Evolutionary conservation across 2,888 invertebrate species (phyloP), one percentile per base, ranked within the genome.

Genomic region (Trichogramma dendrolimi): DNA sequence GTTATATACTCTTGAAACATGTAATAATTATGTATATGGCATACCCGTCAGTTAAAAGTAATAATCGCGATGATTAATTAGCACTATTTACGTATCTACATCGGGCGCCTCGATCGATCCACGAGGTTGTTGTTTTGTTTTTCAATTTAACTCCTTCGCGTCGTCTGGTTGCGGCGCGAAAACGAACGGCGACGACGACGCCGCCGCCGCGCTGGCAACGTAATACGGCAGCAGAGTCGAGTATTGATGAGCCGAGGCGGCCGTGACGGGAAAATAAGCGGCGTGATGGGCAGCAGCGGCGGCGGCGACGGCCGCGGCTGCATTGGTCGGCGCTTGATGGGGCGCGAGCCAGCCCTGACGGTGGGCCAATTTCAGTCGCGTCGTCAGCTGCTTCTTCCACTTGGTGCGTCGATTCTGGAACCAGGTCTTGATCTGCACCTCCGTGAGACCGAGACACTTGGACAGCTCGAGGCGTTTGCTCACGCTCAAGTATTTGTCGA

Each of bases 401-500:
- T 97, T 96, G 0, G 96, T 97, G 65, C 96, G 83, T 62, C 96
- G 84, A 76, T 96, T 95, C 80, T 95, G 94, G 77, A 96, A 96
- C 96, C 96, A 96, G 0, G 96, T 96, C 78, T 96, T 96, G 69
- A 96, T 95, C 81, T 96, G 96, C 0, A 95, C 95, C 81, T 96
- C 96, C 0, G 95, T 95, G 51, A 96, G 83, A 68, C 87, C 90
- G 43, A 97, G 80, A 0, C 89, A 88, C 78, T 94, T 92, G 0
- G 96, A 95, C 4, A 97, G 82, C 71, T 96, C 95, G 89, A 95
- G 90, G 58, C 97, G 83, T 78, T 96, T 97, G 73, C 92, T 94
- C 0, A 97, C 96, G 79, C 95, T 96, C 59, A 97, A 83, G 79
- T 97, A 97, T 79, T 97, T 96, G 82, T 97, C 96, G 58, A 90